Base-by-base conservation (phyloP, 2,888 invertebrate genomes). In the Trisateles emortualis region DNA sequence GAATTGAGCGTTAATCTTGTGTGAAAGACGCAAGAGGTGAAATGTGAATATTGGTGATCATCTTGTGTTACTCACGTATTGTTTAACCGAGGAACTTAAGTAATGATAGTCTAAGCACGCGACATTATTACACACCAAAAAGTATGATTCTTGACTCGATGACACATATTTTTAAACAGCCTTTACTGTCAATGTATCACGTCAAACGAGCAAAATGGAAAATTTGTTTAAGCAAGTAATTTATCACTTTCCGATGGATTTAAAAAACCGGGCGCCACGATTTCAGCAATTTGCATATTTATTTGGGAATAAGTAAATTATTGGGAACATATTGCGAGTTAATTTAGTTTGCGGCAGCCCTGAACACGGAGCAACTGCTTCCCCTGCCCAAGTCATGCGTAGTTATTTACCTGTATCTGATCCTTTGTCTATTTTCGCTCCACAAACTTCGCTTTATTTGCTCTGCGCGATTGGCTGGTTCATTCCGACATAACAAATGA, bases 1-100 rank as follows among this genome's bases (percentile, higher is more conserved):
- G 87, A 88, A 88, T 87, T 84, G 87, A 81, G 88, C 87, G 89
- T 89, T 90, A 90, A 91, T 90, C 88, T 90, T 88, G 86, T 88
- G 88, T 90, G 84, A 90, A 89, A 86, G 85, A 80, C 79, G 83
- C 81, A 76, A 73, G 70, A 61, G 68, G 72, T 75, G 74, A 82
- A 81, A 83, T 75, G 76, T 62, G 71, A 66, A 72, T 65, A 71
- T 74, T 74, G 72, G 74, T 68, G 76, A 81, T 79, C 78, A 74
- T 68, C 69, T 50, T 53, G 35, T 36, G 47, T 42, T 46, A 56
- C 41, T 33, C 47, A 52, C 41, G 56, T 51, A 61, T 65, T 70
- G 63, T 70, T 62, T 60, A 53, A 59, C 49, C 53, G 44, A 47
- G n/a, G n/a, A n/a, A n/a, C n/a, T n/a, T n/a, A n/a, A n/a, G n/a